A percentile compares a stretch with the other conserved stretches of the same genome.
phyloP scores from a whole-genome alignment of 2,888 invertebrate genomes.

The Platycheirus rosarum region DNA sequence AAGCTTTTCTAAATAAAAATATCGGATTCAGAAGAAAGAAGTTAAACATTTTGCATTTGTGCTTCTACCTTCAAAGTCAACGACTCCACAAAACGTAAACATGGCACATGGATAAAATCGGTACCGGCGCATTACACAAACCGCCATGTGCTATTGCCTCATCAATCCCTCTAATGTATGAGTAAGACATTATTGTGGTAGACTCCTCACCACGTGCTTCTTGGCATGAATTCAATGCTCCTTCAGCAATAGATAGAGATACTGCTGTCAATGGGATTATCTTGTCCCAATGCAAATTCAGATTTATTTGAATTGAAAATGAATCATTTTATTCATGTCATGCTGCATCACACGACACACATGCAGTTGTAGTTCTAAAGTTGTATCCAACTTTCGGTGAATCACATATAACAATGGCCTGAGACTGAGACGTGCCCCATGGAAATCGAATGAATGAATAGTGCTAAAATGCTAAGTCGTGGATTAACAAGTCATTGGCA shows the following conservation, averaged over 20 bases:
- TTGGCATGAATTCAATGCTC: slow-evolving; percentile 61
- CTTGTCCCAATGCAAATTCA: slow-evolving; percentile 32
- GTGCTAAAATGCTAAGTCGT: slow-evolving; percentile 3
- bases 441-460: slow-evolving; percentile 21
- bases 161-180: too few relatives aligned
- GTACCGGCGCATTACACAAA: slow-evolving; percentile 27
- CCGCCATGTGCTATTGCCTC: too few relatives aligned
- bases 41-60: slow-evolving; percentile 12
- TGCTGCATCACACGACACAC: slow-evolving; percentile 4
- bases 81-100: slow-evolving; percentile 63
- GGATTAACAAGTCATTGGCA: slow-evolving; percentile 36
- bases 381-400: slow-evolving; percentile 38
- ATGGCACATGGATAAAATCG: slow-evolving; percentile 17
- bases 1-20: slow-evolving; percentile 47
- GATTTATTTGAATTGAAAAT: slow-evolving; percentile 44
- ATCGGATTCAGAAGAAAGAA: slow-evolving; percentile 30
- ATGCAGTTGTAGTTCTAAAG: neutral
- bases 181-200: slow-evolving; percentile 27
- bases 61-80: slow-evolving; percentile 42
- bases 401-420: slow-evolving; percentile 29
- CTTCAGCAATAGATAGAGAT: neutral
- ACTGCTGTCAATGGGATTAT: slow-evolving; percentile 43
- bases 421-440: slow-evolving; percentile 15
- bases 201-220: slow-evolving; percentile 43
- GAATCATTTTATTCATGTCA: slow-evolving; percentile 45